Percentiles rank a stretch among this genome's conserved stretches.
phyloP scores from a whole-genome alignment of 2,113 vertebrate species.

The Macquaria australasica region DNA sequence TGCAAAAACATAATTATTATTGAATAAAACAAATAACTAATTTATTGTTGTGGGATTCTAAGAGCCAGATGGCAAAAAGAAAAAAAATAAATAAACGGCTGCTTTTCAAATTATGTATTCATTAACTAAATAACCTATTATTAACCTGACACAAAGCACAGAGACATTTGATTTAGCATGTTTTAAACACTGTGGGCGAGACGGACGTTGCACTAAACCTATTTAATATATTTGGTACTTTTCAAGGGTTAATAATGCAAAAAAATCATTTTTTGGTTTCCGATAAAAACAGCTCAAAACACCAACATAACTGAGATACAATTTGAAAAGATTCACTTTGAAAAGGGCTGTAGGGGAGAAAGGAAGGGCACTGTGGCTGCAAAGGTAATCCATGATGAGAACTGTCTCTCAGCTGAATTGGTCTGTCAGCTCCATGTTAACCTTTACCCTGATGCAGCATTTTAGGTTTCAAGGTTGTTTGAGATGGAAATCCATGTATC shows the following conservation, averaged over 20 bases:
- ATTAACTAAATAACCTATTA: constrained; percentile 50
- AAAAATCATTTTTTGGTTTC: constrained; percentile 1
- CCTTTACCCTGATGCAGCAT: constrained; percentile 72
- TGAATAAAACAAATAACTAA: constrained; percentile 52
- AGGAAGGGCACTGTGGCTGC: constrained; percentile 52
- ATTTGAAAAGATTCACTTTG: constrained; percentile 31
- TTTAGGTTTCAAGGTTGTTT: constrained; percentile 78
- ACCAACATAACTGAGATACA: constrained; percentile 9
- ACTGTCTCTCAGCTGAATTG: constrained; percentile 75
- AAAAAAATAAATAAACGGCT: neutral
- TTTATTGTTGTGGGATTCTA: constrained; percentile 45
- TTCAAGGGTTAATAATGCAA: constrained; percentile 19
- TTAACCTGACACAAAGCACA: constrained; percentile 43
- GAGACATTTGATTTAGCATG: constrained; percentile 6
- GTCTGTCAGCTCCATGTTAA: constrained; percentile 68
- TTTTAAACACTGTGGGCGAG: constrained; percentile 34
- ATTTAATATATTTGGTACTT: constrained; percentile 24
- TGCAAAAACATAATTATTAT: constrained; percentile 58
- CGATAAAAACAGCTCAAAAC: neutral
- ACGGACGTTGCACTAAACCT: neutral
- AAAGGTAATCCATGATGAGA: constrained; percentile 76
- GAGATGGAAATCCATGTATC: constrained; percentile 70
- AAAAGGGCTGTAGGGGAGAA: constrained; percentile 33
- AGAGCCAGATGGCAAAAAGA: constrained; percentile 48
- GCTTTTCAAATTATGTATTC: constrained; percentile 51